These are phyloP conservation scores for Andrena cerasifolii DNA, from an alignment of 1,140 invertebrate species.

Conservation along the genomic window DNA sequence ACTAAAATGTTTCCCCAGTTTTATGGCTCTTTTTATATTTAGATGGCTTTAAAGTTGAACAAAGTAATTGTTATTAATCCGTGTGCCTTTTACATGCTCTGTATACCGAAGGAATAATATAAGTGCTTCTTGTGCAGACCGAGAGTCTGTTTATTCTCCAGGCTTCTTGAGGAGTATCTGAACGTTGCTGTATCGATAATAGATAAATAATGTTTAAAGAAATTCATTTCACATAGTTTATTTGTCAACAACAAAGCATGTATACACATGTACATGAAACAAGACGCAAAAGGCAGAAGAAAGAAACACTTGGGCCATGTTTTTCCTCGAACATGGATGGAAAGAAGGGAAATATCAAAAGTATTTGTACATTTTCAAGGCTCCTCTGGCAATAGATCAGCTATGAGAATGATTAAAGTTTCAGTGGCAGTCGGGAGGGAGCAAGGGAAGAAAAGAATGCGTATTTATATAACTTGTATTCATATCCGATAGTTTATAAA, in stretches of 20 bases:
- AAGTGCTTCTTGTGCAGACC: slow-evolving; percentile 11
- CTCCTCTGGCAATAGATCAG: not conserved
- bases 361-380: no score
- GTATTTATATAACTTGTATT: slow-evolving; percentile 1
- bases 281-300: no score
- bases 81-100: slow-evolving; percentile 13
- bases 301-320: not conserved
- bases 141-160: no score
- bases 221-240: not conserved
- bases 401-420: not conserved
- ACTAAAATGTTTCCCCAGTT: not conserved
- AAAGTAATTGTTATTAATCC: slow-evolving; percentile 20
- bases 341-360: no score
- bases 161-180: slow-evolving; percentile 1
- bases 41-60: not conserved
- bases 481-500: not conserved
- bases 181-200: slow-evolving; percentile 6
- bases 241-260: not conserved
- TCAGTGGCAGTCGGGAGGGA: not conserved
- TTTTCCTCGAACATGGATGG: no score
- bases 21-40: not conserved
- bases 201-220: slow-evolving; percentile 1
- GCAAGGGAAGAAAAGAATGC: not conserved
- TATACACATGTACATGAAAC: not conserved
- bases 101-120: slow-evolving; percentile 35